Conservation (phyloP, 2,113 vertebrate species). For the Caloenas nicobarica region DNA sequence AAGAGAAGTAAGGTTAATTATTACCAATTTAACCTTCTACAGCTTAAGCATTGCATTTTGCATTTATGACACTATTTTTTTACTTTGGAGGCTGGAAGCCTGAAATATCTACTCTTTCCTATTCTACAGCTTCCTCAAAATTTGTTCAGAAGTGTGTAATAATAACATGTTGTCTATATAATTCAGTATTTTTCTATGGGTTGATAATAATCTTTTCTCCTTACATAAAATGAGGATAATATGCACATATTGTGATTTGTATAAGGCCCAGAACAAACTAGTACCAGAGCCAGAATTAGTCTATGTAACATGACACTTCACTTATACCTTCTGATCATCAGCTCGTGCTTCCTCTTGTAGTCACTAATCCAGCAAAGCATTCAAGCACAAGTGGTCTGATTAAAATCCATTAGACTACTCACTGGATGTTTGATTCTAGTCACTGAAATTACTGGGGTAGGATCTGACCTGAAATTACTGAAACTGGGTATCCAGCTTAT, state of each 20-base stretch:
- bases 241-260: not conserved
- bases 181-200: not conserved
- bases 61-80: not conserved
- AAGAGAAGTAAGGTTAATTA: conserved; percentile 25
- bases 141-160: not conserved
- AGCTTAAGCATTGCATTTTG: not conserved
- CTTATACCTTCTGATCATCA: not conserved
- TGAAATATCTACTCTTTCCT: not conserved
- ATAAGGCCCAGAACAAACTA: not conserved
- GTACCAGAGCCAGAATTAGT: not conserved
- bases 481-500: not conserved
- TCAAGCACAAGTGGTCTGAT: not conserved
- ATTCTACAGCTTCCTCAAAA: not conserved
- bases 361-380: not conserved
- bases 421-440: not conserved
- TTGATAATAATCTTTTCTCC: not conserved
- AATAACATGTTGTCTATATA: not conserved
- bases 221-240: not conserved
- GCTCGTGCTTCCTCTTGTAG: not conserved
- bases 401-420: not conserved
- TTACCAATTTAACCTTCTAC: not conserved
- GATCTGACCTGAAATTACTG: not conserved
- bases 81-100: not conserved
- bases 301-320: not conserved
- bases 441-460: not conserved